A percentile compares a stretch with the other conserved stretches of the same genome.
phyloP scores from a whole-genome alignment of 2,797 vertebrate genomes.

The Acanthurus lineatus region DNA sequence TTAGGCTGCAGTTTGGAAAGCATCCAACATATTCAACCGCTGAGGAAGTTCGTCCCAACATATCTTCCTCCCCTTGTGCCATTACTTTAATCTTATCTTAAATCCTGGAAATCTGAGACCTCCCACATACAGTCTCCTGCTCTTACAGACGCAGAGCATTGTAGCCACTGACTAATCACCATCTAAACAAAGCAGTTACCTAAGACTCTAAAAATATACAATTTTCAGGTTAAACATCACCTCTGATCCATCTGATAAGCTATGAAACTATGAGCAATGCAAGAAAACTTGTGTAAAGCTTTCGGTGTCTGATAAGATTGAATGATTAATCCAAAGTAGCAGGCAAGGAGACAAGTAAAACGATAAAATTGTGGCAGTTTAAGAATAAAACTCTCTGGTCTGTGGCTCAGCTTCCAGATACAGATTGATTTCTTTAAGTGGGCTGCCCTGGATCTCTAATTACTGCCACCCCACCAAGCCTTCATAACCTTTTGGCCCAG shows the following conservation, averaged over 20 bases:
- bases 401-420: constrained; percentile 42
- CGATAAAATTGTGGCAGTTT: constrained; percentile 46
- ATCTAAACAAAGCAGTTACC: constrained; percentile 15
- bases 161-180: constrained; percentile 6
- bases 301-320: constrained; percentile 50
- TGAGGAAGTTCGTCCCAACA: constrained; percentile 47
- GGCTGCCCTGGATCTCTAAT: constrained; percentile 71
- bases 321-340: constrained; percentile 53
- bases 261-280: constrained; percentile 31
- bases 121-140: constrained; percentile 8
- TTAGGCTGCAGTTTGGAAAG: constrained; percentile 53
- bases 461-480: constrained; percentile 63
- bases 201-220: constrained; percentile 17
- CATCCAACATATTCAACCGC: constrained; percentile 37
- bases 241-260: constrained; percentile 38
- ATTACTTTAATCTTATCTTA: constrained; percentile 52
- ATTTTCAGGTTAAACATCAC: constrained; percentile 30
- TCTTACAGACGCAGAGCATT: constrained; percentile 4
- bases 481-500: constrained; percentile 63
- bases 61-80: constrained; percentile 39
- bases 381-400: constrained; percentile 38
- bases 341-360: constrained; percentile 27
- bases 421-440: constrained; percentile 64
- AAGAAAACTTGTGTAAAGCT: constrained; percentile 45
- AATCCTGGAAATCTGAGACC: constrained; percentile 37